Base-by-base conservation (phyloP, 2,113 vertebrate genomes). In the Microcebus jonahi region DNA sequence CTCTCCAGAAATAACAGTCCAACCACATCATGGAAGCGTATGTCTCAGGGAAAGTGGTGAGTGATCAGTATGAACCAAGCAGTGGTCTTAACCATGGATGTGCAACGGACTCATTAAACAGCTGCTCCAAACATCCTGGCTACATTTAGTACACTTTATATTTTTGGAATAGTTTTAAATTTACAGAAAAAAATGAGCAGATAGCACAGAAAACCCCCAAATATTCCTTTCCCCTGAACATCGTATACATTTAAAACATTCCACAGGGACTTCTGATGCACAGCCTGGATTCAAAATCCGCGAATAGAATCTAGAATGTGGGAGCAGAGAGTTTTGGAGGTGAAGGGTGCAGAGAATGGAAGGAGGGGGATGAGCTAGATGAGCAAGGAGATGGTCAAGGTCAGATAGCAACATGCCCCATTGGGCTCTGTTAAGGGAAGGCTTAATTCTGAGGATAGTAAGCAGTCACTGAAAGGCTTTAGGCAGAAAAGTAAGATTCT, bases 181-280 rank as follows among this genome's bases (percentile, higher is more conserved):
- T 76, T 92, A 59, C 14, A 90, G 45, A 87, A 96, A 94, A 55
- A 86, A 61, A 17, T 68, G 29, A 79, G 23, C 8, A 90, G 63
- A 29, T n/a, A 63, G 8, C 76, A 57, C 42, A 84, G 57, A 90
- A 27, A 31, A 11, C 25, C 87, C 15, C 39, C 18, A 45, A 15
- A 83, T 3, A 25, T 27, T 45, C 18, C 8, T 61, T 27, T 34
- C 11, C 3, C 11, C 14, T 71, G 12, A 55, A 87, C 2, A 67
- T 18, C 18, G 67, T 45, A 21, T 61, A n/a, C 59, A 61, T 93
- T 68, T 20, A 93, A 96, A 91, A 68, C 27, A 93, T 14, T 57
- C 55, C 57, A 50, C 14, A 42, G n/a, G 1, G 36, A 39, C 48
- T 92, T 94, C 45, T 73, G 45, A 86, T 68, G 65, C 6, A 57